phyloP scores from a whole-genome alignment of 2,888 invertebrate genomes.

The Thyatira batis region DNA sequence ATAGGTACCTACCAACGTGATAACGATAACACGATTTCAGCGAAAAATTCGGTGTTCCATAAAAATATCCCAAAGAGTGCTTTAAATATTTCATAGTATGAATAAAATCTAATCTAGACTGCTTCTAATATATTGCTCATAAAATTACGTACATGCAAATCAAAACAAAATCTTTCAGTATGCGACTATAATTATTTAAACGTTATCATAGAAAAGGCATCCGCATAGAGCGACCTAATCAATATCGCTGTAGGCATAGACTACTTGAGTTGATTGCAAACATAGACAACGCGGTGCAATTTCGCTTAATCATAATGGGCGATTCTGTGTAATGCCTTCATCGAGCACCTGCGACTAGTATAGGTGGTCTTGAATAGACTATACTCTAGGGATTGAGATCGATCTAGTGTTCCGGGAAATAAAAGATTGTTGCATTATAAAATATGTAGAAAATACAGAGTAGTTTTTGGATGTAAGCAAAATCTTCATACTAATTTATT shows the following conservation, averaged over 20 bases:
- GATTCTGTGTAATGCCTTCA: slow-evolving; percentile 77
- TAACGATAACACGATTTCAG: too few relatives aligned
- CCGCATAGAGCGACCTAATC: slow-evolving; percentile 59
- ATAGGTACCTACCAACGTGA: too few relatives aligned
- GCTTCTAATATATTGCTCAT: too few relatives aligned
- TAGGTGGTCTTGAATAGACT: slow-evolving; percentile 40
- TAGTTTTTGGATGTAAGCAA: neutral
- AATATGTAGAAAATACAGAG: neutral
- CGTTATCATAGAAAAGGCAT: slow-evolving; percentile 48
- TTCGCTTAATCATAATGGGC: slow-evolving; percentile 72
- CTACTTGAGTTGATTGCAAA: slow-evolving; percentile 69
- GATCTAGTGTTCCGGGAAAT: slow-evolving; percentile 7
- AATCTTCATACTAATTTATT: too few relatives aligned
- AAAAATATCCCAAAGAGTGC: too few relatives aligned
- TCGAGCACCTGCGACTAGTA: slow-evolving; percentile 64
- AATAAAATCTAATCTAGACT: too few relatives aligned
- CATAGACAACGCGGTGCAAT: slow-evolving; percentile 57
- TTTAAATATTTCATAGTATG: too few relatives aligned
- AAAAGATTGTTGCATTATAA: neutral
- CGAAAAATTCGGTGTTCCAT: too few relatives aligned
- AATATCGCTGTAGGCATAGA: slow-evolving; percentile 56
- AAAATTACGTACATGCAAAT: too few relatives aligned
- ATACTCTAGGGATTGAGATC: slow-evolving; percentile 5
- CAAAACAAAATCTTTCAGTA: slow-evolving; percentile 3
- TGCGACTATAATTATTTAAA: slow-evolving; percentile 46